Percentiles rank a stretch among this genome's conserved stretches.
These are phyloP conservation scores for Pholis gunnellus DNA, from an alignment of 2,113 vertebrate species.

Conservation along the genomic window DNA sequence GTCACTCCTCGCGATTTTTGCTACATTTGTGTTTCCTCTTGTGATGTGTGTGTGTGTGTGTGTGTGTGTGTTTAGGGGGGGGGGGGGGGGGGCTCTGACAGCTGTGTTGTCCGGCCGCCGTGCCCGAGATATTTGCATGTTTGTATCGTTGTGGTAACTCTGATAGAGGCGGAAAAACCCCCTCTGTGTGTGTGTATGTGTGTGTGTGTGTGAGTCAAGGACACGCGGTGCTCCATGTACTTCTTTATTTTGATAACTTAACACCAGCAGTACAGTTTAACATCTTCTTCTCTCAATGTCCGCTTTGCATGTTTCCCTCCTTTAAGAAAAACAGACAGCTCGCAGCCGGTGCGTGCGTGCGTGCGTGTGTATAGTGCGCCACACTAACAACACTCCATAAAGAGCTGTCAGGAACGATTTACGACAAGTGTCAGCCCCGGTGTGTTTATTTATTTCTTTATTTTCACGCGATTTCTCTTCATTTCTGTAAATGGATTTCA, in stretches of 20 bases:
- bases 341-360: not conserved
- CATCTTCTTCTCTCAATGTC: not conserved
- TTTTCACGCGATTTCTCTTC: constrained; percentile 60
- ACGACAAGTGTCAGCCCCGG: constrained; percentile 70
- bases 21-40: not conserved
- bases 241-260: constrained; percentile 56
- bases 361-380: constrained; percentile 55
- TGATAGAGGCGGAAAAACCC: constrained; percentile 20
- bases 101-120: constrained; percentile 29
- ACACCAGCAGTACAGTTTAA: not conserved
- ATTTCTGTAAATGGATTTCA: constrained; percentile 53
- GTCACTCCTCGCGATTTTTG: constrained; percentile 55
- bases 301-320: not conserved
- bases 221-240: constrained; percentile 4
- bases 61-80: not conserved
- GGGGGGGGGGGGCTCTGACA: constrained; percentile 26
- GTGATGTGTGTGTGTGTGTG: not conserved
- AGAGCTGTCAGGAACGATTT: constrained; percentile 76
- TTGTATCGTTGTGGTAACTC: constrained; percentile 48
- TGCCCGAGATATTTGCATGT: constrained; percentile 6
- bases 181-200: not conserved
- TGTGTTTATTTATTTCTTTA: too few species aligned
- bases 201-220: constrained; percentile 5
- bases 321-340: not conserved
- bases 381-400: constrained; percentile 65